Conservation (phyloP, 2,888 invertebrate genomes). For the Schizaphis graminum region DNA sequence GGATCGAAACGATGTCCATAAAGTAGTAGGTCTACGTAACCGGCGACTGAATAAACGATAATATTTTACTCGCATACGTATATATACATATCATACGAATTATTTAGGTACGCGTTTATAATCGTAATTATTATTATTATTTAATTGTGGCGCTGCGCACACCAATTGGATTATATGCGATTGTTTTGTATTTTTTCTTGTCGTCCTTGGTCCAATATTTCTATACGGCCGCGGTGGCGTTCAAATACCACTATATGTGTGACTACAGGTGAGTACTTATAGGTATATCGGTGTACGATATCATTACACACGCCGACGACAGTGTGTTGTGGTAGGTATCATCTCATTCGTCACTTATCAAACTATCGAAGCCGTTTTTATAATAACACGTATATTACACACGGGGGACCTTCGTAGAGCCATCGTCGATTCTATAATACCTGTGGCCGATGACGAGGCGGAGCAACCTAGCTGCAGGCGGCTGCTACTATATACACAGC, state of each 20-base stretch:
- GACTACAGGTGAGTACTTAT: background rate
- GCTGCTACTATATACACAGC: background rate
- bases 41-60: constrained; percentile 11
- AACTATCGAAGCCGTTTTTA: background rate
- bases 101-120: background rate
- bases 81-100: background rate
- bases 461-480: background rate
- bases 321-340: background rate
- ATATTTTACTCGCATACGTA: background rate
- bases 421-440: background rate
- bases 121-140: constrained; percentile 12
- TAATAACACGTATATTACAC: background rate
- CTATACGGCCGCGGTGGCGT: background rate
- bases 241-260: background rate
- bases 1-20: background rate
- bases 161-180: background rate
- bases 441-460: background rate
- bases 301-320: background rate
- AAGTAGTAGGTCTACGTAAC: background rate
- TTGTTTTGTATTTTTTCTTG: constrained; percentile 47
- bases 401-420: background rate
- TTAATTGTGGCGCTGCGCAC: constrained; percentile 26
- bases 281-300: background rate
- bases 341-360: background rate
- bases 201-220: constrained; percentile 54